Conservation (phyloP, 2,888 invertebrate species). For the Meliscaeva auricollis region DNA sequence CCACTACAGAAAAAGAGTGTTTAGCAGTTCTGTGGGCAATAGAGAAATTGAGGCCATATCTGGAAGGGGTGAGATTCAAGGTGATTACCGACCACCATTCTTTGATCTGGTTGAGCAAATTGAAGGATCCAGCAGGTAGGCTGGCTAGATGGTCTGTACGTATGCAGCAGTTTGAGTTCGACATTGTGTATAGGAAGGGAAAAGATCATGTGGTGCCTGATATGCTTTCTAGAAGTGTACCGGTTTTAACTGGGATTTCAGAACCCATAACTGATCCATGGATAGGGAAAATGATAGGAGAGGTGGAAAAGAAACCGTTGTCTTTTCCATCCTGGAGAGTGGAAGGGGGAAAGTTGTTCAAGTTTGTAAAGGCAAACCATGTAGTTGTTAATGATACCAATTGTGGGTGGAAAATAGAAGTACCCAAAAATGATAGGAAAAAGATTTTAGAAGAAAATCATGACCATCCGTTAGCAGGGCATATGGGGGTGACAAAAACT, state of each 20-base stretch:
- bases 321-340: background rate
- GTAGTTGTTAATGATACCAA: background rate
- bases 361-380: background rate
- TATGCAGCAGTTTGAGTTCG: background rate
- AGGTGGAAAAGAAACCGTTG: constrained; percentile 18
- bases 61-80: background rate
- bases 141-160: background rate
- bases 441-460: constrained; percentile 6
- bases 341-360: background rate
- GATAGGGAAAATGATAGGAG: background rate
- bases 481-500: constrained; percentile 17
- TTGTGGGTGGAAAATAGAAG: background rate
- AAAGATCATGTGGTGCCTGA: background rate
- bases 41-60: constrained; percentile 1
- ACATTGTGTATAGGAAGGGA: background rate
- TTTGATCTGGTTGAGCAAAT: background rate
- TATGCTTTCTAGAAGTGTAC: background rate
- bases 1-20: background rate
- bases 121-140: constrained; percentile 5
- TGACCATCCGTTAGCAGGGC: constrained; percentile 26
- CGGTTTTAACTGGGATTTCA: background rate
- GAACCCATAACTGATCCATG: background rate
- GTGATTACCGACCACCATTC: constrained; percentile 13
- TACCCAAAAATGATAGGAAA: constrained; percentile 1
- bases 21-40: background rate